Evolutionary conservation across 1,140 invertebrate species (phyloP), one percentile per base, ranked within the genome.

Genomic region (Aethina tumida): DNA sequence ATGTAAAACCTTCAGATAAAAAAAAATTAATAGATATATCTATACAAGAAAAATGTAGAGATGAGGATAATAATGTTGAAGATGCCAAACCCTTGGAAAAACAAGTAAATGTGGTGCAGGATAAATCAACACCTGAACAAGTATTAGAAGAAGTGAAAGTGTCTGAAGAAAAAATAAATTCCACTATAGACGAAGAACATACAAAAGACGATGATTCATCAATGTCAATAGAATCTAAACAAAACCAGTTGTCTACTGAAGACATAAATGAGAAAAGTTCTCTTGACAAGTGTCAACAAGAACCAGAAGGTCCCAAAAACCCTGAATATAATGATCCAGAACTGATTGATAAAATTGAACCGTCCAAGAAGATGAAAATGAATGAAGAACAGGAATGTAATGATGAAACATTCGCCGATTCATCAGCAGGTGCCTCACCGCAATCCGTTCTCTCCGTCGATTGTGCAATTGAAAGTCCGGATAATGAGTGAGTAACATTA

Each of bases 101-200:
- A 12, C 13, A 22, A n/a, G 18, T 25, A 26, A 15, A 10, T 39
- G 39, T 10, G 9, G 30, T 19, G 6, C 30, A 38, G 15, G 40
- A n/a, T 9, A 17, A 36, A 25, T 21, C 19, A 35, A 38, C 15
- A 25, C 19, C 41, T 5, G 32, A 39, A 15, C n/a, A 41, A 39
- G n/a, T n/a, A 26, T 5, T 16, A 3, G 24, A 29, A 5, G 13
- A 14, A 26, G 7, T 22, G 9, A 24, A 24, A 15, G 25, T 28
- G 17, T 20, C 10, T 26, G 38, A 48, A 50, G 29, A 41, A 43
- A 12, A 49, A 17, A 31, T 5, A 2, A 27, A 39, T 16, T 34
- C 22, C n/a, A 31, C 30, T 22, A 43, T 43, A 39, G 26, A 34
- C n/a, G 25, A 45, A 20, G 35, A 47, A 24, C 18, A 26, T 8